Percentiles rank a stretch among this genome's conserved stretches.
Evolutionary conservation across 2,797 vertebrate species (phyloP).

Genomic region (Odontamblyopus lacepedii): DNA sequence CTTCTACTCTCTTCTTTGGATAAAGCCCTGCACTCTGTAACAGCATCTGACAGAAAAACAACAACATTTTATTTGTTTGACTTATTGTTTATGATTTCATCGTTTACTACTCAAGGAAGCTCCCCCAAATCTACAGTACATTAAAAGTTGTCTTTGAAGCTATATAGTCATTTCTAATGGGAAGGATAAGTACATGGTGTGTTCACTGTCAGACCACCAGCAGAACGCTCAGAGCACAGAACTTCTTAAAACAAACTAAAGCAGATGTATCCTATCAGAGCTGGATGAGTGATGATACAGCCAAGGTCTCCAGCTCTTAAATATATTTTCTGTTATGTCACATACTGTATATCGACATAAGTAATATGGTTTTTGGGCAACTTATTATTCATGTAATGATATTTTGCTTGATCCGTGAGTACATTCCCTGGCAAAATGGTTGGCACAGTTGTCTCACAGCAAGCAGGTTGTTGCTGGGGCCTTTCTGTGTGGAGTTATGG

Average conservation of each 20-base stretch:
- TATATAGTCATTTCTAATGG: background rate
- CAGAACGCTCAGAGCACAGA: slow-evolving; percentile 49
- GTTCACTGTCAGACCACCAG: slow-evolving; percentile 60
- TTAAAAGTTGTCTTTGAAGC: slow-evolving; percentile 11
- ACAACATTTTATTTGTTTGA: slow-evolving; percentile 14
- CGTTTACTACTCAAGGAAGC: slow-evolving; percentile 32
- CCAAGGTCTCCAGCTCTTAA: background rate
- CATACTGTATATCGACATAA: background rate
- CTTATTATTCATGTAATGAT: background rate
- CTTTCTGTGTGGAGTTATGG: too few relatives aligned
- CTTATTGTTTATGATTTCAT: slow-evolving; percentile 23
- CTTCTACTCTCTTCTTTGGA: background rate
- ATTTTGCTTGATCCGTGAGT: background rate
- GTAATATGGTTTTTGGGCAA: background rate
- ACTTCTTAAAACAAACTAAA: slow-evolving; percentile 76
- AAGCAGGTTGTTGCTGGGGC: too few relatives aligned
- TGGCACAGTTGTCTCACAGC: too few relatives aligned
- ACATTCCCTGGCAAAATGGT: too few relatives aligned
- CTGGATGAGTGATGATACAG: slow-evolving; percentile 49
- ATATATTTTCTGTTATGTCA: background rate
- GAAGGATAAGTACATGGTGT: background rate
- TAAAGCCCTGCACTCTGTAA: slow-evolving; percentile 7
- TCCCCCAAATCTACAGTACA: slow-evolving; percentile 40
- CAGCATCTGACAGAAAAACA: slow-evolving; percentile 20
- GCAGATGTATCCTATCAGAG: slow-evolving; percentile 75